Evolutionary conservation across 2,888 invertebrate species (phyloP), one percentile per base, ranked within the genome.

Genomic region (Stratiomys singularior): DNA sequence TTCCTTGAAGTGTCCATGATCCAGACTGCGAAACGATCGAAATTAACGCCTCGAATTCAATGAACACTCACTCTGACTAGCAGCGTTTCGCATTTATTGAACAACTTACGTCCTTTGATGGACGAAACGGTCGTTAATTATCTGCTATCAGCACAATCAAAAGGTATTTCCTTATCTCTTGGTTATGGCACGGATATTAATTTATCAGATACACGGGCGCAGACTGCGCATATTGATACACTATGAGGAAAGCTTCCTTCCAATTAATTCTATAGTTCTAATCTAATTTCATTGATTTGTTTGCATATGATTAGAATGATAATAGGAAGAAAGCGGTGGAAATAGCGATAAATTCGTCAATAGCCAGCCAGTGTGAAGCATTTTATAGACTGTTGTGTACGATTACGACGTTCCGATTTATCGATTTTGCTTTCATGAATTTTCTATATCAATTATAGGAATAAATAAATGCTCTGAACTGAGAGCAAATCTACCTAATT

Each of bases 231-330:
- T 69, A 47, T 37, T 4, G 60, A 11, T 47, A 5, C 23, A 74
- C n/a, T 72, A 74, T 23, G 44, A 44, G n/a, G 21, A 46, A 69
- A 15, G 15, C 37, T 58, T 58, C 74, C 21, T 74, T 28, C 74
- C 74, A 74, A 74, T 74, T 60, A 74, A 37, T 30, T 60, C 7
- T 58, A 74, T 60, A 74, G 60, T 30, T 60, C 7, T 58, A 74
- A 74, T 74, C 58, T 58, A 28, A 58, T 9, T 74, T 74, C 58
- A 74, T 74, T 60, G 74, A 74, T 74, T 74, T 74, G 74, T 74
- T 74, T 74, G 74, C 74, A 58, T 74, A 58, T 74, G 74, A 74
- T 74, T 74, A 74, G 37, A 37, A 25, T 46, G 46, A 69, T 69
- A 69, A 69, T 47, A 15, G 47, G 47, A 47, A 25, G 47, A 46